phyloP scores from a whole-genome alignment of 1,140 invertebrate species.

The Harpegnathos saltator region DNA sequence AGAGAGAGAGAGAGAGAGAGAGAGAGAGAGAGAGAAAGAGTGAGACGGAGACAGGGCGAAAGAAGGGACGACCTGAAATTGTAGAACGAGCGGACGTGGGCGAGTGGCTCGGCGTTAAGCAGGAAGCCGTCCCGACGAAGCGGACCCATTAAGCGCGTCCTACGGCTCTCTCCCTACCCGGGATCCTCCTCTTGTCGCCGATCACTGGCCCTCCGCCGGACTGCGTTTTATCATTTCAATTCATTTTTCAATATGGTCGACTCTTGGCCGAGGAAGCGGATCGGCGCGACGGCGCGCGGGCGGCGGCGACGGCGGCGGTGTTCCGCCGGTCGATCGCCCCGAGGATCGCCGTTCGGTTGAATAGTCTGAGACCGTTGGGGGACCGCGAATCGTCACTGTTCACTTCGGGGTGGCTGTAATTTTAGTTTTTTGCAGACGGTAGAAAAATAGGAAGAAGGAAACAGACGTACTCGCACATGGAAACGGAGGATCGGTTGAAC shows the following conservation, averaged over 20 bases:
- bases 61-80: constrained; percentile 67
- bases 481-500: too few species aligned
- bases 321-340: constrained; percentile 2
- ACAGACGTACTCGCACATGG: too few species aligned
- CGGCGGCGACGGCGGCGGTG: too few species aligned
- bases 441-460: too few species aligned
- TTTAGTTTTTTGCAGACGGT: background rate
- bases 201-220: constrained; percentile 70
- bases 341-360: background rate
- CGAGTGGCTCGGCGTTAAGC: constrained; percentile 86
- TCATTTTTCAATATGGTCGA: constrained; percentile 83
- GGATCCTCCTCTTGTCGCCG: constrained; percentile 36
- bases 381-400: background rate
- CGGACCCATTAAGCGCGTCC: constrained; percentile 80
- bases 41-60: too few species aligned
- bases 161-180: constrained; percentile 35
- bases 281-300: too few species aligned
- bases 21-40: constrained; percentile 47
- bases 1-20: constrained; percentile 50
- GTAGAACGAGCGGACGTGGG: constrained; percentile 82
- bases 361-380: background rate
- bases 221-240: constrained; percentile 82
- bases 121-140: constrained; percentile 85
- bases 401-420: background rate
- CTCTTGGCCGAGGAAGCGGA: constrained; percentile 5